Percentiles rank a stretch among this genome's conserved stretches.
Evolutionary conservation across 2,888 invertebrate genomes (phyloP).

Genomic region (Diachrysia chrysitis): DNA sequence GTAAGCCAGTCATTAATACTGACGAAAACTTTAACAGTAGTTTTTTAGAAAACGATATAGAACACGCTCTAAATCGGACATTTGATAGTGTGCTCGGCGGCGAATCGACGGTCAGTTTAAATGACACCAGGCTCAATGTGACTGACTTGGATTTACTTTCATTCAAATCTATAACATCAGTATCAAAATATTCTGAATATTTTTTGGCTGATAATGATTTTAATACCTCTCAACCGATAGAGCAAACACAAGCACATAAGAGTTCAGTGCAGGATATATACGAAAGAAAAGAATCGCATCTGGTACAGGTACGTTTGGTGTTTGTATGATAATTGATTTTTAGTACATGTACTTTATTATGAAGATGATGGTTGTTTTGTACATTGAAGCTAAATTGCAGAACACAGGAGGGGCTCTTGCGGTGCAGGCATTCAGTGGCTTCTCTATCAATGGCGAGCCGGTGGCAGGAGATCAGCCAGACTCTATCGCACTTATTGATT

Average conservation of each 20-base stretch:
- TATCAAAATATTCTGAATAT: slow-evolving; percentile 75
- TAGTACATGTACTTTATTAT: background rate
- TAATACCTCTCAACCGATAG: slow-evolving; percentile 36
- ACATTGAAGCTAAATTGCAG: slow-evolving; percentile 54
- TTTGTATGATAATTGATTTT: background rate
- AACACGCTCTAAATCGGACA: slow-evolving; percentile 63
- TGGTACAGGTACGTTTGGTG: slow-evolving; percentile 62
- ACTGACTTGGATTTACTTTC: slow-evolving; percentile 74
- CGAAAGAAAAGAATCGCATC: slow-evolving; percentile 72
- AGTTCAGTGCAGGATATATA: slow-evolving; percentile 74
- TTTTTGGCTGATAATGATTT: slow-evolving; percentile 72
- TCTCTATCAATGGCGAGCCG: slow-evolving; percentile 73
- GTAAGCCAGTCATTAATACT: slow-evolving; percentile 60
- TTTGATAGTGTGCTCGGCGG: slow-evolving; percentile 60
- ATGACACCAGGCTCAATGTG: slow-evolving; percentile 54
- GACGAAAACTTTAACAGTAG: slow-evolving; percentile 59
- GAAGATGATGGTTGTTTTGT: background rate
- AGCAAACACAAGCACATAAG: slow-evolving; percentile 29
- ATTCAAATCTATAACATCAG: slow-evolving; percentile 72
- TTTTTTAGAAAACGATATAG: slow-evolving; percentile 58
- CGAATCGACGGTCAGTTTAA: slow-evolving; percentile 60
- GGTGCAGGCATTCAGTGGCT: slow-evolving; percentile 80
- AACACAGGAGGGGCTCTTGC: slow-evolving; percentile 68
- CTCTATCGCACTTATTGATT: slow-evolving; percentile 75
- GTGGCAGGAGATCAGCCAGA: slow-evolving; percentile 75